Conservation (phyloP, 1,140 invertebrate species). For the Drosophila orosa region DNA sequence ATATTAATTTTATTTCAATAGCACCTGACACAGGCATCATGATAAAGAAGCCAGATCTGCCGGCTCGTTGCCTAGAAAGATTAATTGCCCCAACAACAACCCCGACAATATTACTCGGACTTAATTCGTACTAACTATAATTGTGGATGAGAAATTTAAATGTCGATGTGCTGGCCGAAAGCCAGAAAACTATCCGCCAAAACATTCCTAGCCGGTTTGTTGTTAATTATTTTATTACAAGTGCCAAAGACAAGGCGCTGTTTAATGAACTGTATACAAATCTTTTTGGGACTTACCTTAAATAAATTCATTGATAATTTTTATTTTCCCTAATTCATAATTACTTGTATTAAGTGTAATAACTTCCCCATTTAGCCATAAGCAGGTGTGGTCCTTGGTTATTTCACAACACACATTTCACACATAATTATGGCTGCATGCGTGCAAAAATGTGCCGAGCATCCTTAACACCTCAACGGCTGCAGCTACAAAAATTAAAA, state of each 20-base stretch:
- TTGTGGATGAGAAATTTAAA: constrained; percentile 33
- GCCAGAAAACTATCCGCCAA: constrained; percentile 24
- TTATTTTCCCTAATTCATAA: background rate
- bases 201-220: constrained; percentile 20
- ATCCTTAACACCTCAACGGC: constrained; percentile 41
- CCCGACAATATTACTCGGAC: constrained; percentile 20
- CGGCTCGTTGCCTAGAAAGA: constrained; percentile 36
- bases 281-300: background rate
- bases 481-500: constrained; percentile 14
- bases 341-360: constrained; percentile 2
- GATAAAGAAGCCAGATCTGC: constrained; percentile 21
- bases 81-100: constrained; percentile 40
- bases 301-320: constrained; percentile 10
- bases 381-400: constrained; percentile 30
- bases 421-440: constrained; percentile 33
- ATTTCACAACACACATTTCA: constrained; percentile 27
- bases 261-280: constrained; percentile 4
- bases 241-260: constrained; percentile 12
- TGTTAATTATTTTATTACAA: constrained; percentile 49
- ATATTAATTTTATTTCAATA: constrained; percentile 35
- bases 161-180: constrained; percentile 37
- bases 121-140: constrained; percentile 8
- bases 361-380: background rate
- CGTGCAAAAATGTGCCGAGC: constrained; percentile 24
- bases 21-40: constrained; percentile 42